Percentiles rank a stretch among this genome's conserved stretches.
phyloP scores from a whole-genome alignment of 2,888 invertebrate genomes.

The Volucella zonaria region DNA sequence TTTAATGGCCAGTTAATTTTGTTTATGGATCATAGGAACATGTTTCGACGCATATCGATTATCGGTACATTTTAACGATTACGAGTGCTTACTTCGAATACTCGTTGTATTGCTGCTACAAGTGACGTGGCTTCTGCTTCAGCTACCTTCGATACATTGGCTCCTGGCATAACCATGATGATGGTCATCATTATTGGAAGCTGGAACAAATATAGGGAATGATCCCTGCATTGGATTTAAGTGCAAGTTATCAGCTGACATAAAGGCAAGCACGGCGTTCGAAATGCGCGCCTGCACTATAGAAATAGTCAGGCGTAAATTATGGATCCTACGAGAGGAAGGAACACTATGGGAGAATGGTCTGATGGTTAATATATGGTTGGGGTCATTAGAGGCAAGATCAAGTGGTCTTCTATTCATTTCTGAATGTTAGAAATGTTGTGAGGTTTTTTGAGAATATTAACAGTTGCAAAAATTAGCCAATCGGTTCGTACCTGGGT shows the following conservation, averaged over 20 bases:
- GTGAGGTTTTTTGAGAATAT: too few relatives aligned
- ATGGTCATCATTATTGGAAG: conserved; percentile 57
- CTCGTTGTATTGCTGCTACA: conserved; percentile 14
- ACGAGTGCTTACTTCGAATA: conserved; percentile 65
- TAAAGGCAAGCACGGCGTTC: conserved; percentile 29
- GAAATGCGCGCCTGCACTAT: conserved; percentile 19
- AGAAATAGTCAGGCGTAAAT: conserved; percentile 39
- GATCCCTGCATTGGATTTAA: conserved; percentile 49
- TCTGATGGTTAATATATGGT: background rate
- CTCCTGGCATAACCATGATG: conserved; percentile 32
- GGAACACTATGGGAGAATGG: too few relatives aligned
- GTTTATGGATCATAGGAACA: conserved; percentile 82
- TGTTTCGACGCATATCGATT: conserved; percentile 78
- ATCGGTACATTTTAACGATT: conserved; percentile 78
- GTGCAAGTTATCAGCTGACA: conserved; percentile 56
- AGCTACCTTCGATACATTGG: conserved; percentile 74
- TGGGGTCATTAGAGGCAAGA: background rate
- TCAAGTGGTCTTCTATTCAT: too few relatives aligned
- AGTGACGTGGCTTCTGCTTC: conserved; percentile 65
- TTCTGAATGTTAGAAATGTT: too few relatives aligned
- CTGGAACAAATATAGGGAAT: conserved; percentile 61
- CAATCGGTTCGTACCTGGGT: too few relatives aligned
- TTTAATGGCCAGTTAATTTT: conserved; percentile 83
- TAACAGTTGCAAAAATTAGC: too few relatives aligned
- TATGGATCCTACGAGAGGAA: background rate